Evolutionary conservation across 2,888 invertebrate genomes (phyloP).

Genomic region (Folsomia manolachei): DNA sequence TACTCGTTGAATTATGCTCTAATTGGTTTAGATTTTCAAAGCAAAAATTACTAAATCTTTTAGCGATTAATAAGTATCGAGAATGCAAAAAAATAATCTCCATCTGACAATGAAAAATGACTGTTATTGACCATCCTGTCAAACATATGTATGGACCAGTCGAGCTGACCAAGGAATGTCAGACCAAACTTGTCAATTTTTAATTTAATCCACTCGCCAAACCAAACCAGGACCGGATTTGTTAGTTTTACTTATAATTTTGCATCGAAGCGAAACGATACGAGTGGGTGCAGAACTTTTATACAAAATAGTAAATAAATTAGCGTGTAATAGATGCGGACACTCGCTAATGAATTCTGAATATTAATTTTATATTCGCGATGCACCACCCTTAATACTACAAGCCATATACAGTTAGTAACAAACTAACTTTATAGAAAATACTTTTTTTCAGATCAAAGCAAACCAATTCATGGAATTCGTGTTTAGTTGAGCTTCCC

Average conservation of each 20-base stretch:
- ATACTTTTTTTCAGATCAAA: too few relatives aligned
- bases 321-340: constrained; percentile 10
- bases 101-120: too few relatives aligned
- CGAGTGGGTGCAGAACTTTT: neutral
- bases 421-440: too few relatives aligned
- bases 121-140: neutral
- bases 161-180: too few relatives aligned
- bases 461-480: too few relatives aligned
- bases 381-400: neutral
- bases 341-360: constrained; percentile 10
- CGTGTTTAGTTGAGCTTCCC: too few relatives aligned
- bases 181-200: constrained; percentile 5
- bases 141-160: neutral
- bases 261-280: neutral
- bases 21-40: too few relatives aligned
- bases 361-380: constrained; percentile 14
- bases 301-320: constrained; percentile 8
- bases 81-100: too few relatives aligned
- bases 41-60: too few relatives aligned
- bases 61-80: too few relatives aligned
- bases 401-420: too few relatives aligned
- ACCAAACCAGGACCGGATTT: neutral
- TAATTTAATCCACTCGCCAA: neutral
- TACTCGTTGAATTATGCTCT: neutral
- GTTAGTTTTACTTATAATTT: neutral